These are phyloP conservation scores for Adineta ricciae DNA, from an alignment of 2,888 invertebrate genomes.

Conservation along the genomic window DNA sequence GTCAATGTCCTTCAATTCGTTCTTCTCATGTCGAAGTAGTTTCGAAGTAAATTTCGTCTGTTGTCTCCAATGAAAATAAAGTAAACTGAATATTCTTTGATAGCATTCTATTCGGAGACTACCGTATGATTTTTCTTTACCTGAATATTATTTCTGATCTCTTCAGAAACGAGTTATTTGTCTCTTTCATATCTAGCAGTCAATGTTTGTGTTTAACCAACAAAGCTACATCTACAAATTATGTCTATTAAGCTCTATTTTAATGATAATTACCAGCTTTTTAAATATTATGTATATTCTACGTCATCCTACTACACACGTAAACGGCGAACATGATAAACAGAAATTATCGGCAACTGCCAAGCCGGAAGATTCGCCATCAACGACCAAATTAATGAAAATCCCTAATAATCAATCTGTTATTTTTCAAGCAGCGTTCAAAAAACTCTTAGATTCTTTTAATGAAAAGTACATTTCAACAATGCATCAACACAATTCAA, in stretches of 20 bases:
- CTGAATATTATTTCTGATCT: no score
- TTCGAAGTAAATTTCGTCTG: no score
- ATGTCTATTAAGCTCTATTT: neutral
- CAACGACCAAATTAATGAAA: no score
- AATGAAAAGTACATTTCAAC: neutral
- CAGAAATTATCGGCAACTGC: neutral
- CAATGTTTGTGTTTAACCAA: neutral
- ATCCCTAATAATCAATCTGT: neutral
- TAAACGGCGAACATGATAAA: neutral
- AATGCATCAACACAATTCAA: neutral
- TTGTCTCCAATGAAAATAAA: no score
- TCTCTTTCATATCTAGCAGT: neutral
- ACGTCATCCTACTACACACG: neutral
- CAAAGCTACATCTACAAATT: neutral
- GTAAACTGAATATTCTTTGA: no score
- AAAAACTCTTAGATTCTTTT: neutral
- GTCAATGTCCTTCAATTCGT: no score
- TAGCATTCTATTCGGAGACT: no score
- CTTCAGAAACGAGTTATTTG: no score
- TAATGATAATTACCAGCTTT: neutral
- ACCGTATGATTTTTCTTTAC: no score
- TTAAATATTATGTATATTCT: neutral
- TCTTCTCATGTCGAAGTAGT: no score
- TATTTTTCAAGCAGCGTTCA: neutral
- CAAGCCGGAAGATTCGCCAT: neutral